Conservation (phyloP, 2,888 invertebrate species). For the Ramazzottius varieornatus region DNA sequence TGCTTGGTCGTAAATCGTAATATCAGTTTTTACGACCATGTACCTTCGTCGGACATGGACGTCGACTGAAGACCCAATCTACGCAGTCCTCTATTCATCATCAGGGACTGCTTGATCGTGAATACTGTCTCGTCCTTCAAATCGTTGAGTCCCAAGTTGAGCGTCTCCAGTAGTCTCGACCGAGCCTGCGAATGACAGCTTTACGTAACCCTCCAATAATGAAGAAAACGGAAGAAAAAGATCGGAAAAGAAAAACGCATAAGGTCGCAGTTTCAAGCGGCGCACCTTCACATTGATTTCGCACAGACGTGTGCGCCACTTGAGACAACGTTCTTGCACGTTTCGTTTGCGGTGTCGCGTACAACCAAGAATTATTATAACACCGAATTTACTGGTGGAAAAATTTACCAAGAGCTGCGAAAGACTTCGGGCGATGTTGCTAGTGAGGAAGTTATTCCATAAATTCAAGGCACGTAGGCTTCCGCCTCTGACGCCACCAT, state of each 20-base stretch:
- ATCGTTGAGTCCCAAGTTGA: background rate
- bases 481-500: conserved; percentile 30
- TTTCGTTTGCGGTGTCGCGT: no score
- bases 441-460: conserved; percentile 60
- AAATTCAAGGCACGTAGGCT: conserved; percentile 45
- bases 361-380: background rate
- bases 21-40: no score
- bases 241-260: no score
- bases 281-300: no score
- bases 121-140: background rate
- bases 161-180: background rate
- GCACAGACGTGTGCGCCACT: no score
- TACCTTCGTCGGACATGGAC: background rate
- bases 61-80: background rate
- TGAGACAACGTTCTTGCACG: no score
- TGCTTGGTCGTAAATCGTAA: no score
- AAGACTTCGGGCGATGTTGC: conserved; percentile 38
- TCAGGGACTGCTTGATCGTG: background rate
- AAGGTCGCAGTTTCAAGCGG: no score
- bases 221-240: background rate
- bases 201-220: no score
- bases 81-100: background rate
- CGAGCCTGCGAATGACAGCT: background rate
- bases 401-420: conserved; percentile 37
- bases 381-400: background rate